Evolutionary conservation across 2,113 vertebrate species (phyloP).

Genomic region (Antigone vipio): DNA sequence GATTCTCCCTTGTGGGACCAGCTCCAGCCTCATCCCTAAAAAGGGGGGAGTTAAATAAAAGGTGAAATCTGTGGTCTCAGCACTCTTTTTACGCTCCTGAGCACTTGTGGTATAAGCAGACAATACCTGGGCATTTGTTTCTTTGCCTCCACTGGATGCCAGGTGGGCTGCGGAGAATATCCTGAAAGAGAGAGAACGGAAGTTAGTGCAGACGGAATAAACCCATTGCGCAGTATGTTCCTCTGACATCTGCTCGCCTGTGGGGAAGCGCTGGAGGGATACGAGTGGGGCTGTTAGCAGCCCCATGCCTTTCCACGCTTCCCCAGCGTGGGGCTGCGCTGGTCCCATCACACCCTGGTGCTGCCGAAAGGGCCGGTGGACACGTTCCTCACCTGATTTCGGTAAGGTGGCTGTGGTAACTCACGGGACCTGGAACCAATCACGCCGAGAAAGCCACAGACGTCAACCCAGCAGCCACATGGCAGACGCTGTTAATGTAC

Average conservation of each 20-base stretch:
- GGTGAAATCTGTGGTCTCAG: background rate
- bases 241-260: background rate
- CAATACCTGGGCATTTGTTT: background rate
- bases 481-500: background rate
- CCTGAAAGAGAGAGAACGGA: background rate
- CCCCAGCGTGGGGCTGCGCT: no score
- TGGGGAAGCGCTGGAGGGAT: background rate
- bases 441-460: background rate
- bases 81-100: background rate
- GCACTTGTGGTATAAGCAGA: background rate
- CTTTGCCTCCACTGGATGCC: background rate
- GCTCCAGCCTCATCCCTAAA: background rate
- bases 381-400: background rate
- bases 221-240: background rate
- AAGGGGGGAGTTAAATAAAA: background rate
- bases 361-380: background rate
- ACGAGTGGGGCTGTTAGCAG: background rate
- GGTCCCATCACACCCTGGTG: background rate
- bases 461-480: background rate
- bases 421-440: background rate
- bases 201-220: background rate
- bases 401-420: accelerated
- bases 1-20: background rate
- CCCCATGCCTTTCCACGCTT: accelerated
- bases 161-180: background rate